A percentile compares a stretch with the other conserved stretches of the same genome.
Evolutionary conservation across 2,888 invertebrate genomes (phyloP).

Genomic region (Gandaritis pyraliata): DNA sequence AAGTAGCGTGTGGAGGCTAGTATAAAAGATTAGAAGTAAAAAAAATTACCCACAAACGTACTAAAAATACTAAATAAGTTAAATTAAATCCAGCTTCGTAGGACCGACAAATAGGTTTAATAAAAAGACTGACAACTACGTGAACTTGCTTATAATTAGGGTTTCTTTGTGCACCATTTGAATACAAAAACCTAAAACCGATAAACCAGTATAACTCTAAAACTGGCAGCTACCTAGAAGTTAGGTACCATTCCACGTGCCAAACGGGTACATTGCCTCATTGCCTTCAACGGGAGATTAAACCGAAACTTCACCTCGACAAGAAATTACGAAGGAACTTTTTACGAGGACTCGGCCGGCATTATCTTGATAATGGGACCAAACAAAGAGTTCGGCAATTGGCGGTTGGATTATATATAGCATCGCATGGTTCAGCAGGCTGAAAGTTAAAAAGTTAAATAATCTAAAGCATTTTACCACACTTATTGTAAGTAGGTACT

Average conservation of each 20-base stretch:
- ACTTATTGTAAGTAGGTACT: too few species aligned
- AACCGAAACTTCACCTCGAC: slow-evolving; percentile 36
- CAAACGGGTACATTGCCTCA: slow-evolving; percentile 26
- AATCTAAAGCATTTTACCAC: too few species aligned
- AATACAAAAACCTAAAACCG: not conserved
- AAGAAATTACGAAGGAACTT: slow-evolving; percentile 41
- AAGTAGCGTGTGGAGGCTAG: too few species aligned
- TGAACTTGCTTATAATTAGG: too few species aligned
- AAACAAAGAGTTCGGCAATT: slow-evolving; percentile 21
- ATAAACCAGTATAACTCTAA: not conserved
- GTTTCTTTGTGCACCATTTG: not conserved
- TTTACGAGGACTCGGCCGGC: slow-evolving; percentile 20
- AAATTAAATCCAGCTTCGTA: too few species aligned
- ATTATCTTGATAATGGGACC: slow-evolving; percentile 19
- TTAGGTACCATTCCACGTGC: slow-evolving; percentile 30
- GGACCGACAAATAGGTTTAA: too few species aligned
- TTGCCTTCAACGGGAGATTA: slow-evolving; percentile 42
- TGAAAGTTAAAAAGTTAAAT: too few species aligned
- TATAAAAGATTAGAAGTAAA: too few species aligned
- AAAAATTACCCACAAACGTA: too few species aligned
- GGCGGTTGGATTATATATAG: not conserved
- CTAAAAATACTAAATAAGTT: too few species aligned
- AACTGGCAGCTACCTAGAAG: slow-evolving; percentile 11
- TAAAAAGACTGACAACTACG: too few species aligned
- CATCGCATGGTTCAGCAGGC: not conserved